These are phyloP conservation scores for Stegostoma tigrinum DNA, from an alignment of 2,113 vertebrate species.

Conservation along the genomic window DNA sequence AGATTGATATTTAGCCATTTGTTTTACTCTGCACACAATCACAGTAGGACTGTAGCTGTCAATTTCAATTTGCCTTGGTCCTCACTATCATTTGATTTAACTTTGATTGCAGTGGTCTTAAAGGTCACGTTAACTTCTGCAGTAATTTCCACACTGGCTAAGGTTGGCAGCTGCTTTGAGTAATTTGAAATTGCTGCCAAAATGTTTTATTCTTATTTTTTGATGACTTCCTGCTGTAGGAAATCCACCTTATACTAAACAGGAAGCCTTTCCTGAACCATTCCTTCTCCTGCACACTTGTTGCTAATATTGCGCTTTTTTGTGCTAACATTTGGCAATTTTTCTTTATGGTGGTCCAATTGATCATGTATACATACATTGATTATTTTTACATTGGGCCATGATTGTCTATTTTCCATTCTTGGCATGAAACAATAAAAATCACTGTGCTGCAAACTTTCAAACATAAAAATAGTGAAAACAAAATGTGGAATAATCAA, in stretches of 20 bases:
- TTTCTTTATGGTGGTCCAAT: not conserved
- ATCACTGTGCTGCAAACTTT: not conserved
- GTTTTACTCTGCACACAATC: not conserved
- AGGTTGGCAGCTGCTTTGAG: not conserved
- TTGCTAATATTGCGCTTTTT: not conserved
- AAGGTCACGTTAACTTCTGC: not conserved
- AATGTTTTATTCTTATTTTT: not conserved
- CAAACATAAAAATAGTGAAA: not conserved
- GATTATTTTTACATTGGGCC: not conserved
- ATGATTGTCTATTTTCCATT: not conserved
- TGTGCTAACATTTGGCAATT: not conserved
- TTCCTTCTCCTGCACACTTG: not conserved
- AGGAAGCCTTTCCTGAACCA: not conserved
- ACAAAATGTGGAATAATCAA: not conserved
- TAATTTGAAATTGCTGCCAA: not conserved
- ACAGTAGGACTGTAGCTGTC: not conserved
- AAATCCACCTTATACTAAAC: constrained; percentile 19
- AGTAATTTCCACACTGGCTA: not conserved
- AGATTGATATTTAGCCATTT: not conserved
- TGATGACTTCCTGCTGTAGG: constrained; percentile 25
- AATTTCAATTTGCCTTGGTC: not conserved
- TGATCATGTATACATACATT: not conserved
- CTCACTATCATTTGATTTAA: not conserved
- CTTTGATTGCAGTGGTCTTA: not conserved
- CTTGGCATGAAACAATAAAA: not conserved